Evolutionary conservation across 1,140 invertebrate genomes (phyloP).

Genomic region (Lasaia peninsularis): DNA sequence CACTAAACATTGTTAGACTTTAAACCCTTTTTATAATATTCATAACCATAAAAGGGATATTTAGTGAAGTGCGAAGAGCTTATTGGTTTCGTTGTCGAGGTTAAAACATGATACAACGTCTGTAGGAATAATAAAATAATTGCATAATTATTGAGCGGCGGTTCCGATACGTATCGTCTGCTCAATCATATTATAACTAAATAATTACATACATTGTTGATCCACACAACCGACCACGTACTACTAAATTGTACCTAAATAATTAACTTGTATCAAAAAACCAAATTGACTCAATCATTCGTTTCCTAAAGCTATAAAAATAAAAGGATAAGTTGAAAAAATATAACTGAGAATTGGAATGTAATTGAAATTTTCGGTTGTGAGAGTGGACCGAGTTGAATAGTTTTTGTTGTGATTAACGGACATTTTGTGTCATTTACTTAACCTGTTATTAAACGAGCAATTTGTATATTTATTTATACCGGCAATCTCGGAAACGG

Average conservation of each 20-base stretch:
- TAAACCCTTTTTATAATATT: slow-evolving; percentile 12
- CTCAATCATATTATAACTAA: slow-evolving; percentile 15
- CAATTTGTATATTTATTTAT: too few species aligned
- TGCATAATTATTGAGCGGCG: slow-evolving; percentile 13
- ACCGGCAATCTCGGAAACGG: too few species aligned
- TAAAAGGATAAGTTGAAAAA: slow-evolving; percentile 32
- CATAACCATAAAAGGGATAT: slow-evolving; percentile 9
- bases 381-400: slow-evolving; percentile 46
- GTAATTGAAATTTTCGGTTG: slow-evolving; percentile 61
- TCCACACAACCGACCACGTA: slow-evolving; percentile 10
- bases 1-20: slow-evolving; percentile 12
- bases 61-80: slow-evolving; percentile 10
- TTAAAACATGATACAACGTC: slow-evolving; percentile 11
- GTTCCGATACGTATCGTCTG: slow-evolving; percentile 11
- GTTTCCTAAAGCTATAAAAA: slow-evolving; percentile 41
- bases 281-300: slow-evolving; percentile 30
- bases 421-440: slow-evolving; percentile 63
- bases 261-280: slow-evolving; percentile 27
- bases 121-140: slow-evolving; percentile 13
- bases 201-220: slow-evolving; percentile 14
- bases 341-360: slow-evolving; percentile 41
- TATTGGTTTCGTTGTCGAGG: slow-evolving; percentile 4
- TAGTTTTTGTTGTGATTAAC: slow-evolving; percentile 54
- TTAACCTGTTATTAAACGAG: too few species aligned
- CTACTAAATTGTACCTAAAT: slow-evolving; percentile 14